Base-by-base conservation (phyloP, 2,888 invertebrate species). In the Drosophila robusta region DNA sequence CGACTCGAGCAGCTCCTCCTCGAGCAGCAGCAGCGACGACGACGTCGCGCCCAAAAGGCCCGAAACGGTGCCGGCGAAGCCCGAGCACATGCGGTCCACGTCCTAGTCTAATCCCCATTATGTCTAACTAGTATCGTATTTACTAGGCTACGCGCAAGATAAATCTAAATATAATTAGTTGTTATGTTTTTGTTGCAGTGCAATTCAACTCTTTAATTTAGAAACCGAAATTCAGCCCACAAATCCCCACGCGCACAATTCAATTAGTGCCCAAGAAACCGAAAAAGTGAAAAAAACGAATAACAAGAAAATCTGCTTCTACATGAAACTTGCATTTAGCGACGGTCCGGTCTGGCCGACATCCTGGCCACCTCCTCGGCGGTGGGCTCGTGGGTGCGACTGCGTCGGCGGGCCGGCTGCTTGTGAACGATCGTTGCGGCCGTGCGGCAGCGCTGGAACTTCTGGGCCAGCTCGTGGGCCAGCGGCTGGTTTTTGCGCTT, bases 21-120 rank as follows among this genome's bases (percentile, higher is more conserved):
- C 85, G 6, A 47, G 87, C 88, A 49, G 80, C 82, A 90, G 90
- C 63, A 89, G 89, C 58, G 91, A 91, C 38, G 91, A 91, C 51
- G 91, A 91, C 61, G 87, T 90, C 12, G 63, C 76, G 29, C 90
- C 91, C 12, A 84, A 88, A 68, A 80, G 76, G 60, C 90, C 90
- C n/a, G 90, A 90, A 73, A 87, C 91, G 4, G 75, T 78, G 68
- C 90, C 90, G 6, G 57, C 57, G 7, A 88, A 85, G 45, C 89
- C 90, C 6, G 72, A 77, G n/a, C 50, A 34, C 12, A 2, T 12
- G 0, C 12, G 12, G 12, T 12, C 34, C 34, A 3, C 34, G 4
- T 34, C 34, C 22, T 79, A 83, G 61, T 65, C 56, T 68, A 67
- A 73, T 64, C 61, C 66, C 75, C 68, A 73, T 66, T 57, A 65